These are phyloP conservation scores for Oophaga pumilio DNA, from an alignment of 2,113 vertebrate species.

Conservation along the genomic window DNA sequence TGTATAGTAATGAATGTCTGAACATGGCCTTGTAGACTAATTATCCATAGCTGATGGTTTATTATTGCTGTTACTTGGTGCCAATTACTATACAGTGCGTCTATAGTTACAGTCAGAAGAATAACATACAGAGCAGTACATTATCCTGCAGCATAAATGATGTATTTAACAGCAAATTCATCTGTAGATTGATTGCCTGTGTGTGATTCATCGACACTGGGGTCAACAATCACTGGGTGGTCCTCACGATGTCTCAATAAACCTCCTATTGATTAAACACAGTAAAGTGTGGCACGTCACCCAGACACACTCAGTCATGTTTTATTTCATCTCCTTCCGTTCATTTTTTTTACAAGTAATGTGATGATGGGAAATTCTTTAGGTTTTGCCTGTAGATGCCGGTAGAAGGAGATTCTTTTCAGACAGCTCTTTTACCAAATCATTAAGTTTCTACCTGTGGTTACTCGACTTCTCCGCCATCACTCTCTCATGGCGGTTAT, in stretches of 20 bases:
- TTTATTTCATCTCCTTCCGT: constrained; percentile 23
- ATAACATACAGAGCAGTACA: not conserved
- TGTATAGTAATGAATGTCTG: too few relatives aligned
- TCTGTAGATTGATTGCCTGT: not conserved
- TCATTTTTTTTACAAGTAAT: not conserved
- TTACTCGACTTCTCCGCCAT: not conserved
- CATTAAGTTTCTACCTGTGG: not conserved
- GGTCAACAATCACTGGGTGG: constrained; percentile 38
- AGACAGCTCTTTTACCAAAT: constrained; percentile 25
- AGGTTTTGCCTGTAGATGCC: constrained; percentile 14
- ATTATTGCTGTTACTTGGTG: not conserved
- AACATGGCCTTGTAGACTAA: not conserved
- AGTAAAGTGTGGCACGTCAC: not conserved
- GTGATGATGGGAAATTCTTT: constrained; percentile 18
- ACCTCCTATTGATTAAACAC: constrained; percentile 2
- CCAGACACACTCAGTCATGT: constrained; percentile 18
- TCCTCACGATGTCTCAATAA: constrained; percentile 7
- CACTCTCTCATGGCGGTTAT: not conserved
- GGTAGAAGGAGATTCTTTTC: not conserved
- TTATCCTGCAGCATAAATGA: not conserved
- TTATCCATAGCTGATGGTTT: not conserved
- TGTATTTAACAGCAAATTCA: not conserved
- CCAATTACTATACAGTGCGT: not conserved
- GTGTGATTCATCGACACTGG: not conserved
- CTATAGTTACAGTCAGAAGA: not conserved